A percentile compares a stretch with the other conserved stretches of the same genome.
Evolutionary conservation across 2,888 invertebrate species (phyloP).

Genomic region (Dicranocentrus wangi): DNA sequence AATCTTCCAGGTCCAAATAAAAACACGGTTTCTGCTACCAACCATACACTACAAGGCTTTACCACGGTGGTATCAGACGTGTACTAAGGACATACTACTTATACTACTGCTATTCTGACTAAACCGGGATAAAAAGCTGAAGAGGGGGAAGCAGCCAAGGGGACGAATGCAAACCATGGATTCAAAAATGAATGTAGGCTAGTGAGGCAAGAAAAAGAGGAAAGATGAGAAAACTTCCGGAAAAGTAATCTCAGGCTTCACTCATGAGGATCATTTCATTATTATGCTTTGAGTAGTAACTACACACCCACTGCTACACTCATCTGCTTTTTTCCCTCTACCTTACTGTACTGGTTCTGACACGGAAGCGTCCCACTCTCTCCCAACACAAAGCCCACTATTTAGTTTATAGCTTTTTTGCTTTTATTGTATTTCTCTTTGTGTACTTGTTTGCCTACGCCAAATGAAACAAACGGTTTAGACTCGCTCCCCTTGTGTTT

Average conservation of each 20-base stretch:
- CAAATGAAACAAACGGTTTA: not conserved
- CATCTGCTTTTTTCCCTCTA: not conserved
- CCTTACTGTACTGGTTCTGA: constrained; percentile 8
- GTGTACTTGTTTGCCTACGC: constrained; percentile 8
- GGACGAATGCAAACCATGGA: constrained; percentile 35
- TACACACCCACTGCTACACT: constrained; percentile 17
- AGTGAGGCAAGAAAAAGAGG: constrained; percentile 34
- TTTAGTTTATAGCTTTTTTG: constrained; percentile 17
- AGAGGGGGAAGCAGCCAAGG: constrained; percentile 4
- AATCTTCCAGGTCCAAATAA: constrained; percentile 10
- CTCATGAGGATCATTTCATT: constrained; percentile 63
- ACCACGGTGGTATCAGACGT: no score
- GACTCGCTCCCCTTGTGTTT: constrained; percentile 9
- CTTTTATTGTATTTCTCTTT: constrained; percentile 3
- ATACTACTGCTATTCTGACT: not conserved
- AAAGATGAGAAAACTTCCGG: constrained; percentile 54
- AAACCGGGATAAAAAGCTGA: not conserved
- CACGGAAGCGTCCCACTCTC: not conserved
- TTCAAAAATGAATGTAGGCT: constrained; percentile 4
- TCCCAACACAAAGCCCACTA: not conserved
- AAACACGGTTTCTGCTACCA: no score
- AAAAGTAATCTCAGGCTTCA: constrained; percentile 63
- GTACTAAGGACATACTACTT: no score
- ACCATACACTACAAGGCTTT: not conserved
- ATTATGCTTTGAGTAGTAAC: constrained; percentile 61